Percentiles rank a stretch among this genome's conserved stretches.
phyloP scores from a whole-genome alignment of 2,888 invertebrate species.

The Hydrotaea cyrtoneurina region DNA sequence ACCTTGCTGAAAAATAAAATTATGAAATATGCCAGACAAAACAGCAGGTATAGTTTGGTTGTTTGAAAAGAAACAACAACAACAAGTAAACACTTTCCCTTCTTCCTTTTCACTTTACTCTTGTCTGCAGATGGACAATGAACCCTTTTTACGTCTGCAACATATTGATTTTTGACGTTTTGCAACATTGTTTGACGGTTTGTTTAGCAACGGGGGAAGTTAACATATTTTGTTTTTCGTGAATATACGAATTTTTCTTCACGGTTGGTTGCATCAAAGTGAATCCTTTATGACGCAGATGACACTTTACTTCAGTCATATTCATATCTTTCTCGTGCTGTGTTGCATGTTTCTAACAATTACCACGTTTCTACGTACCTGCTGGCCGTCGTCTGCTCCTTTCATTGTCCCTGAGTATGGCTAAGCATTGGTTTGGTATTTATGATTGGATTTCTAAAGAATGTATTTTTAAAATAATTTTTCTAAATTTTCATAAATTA shows the following conservation, averaged over 20 bases:
- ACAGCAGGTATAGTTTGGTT: slow-evolving; percentile 3
- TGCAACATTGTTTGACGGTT: background rate
- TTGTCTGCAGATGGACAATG: slow-evolving; percentile 6
- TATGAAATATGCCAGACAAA: slow-evolving; percentile 5
- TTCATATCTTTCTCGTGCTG: slow-evolving; percentile 46
- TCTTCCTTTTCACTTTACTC: background rate
- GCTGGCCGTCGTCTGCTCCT: background rate
- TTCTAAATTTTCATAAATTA: slow-evolving; percentile 16
- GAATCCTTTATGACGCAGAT: slow-evolving; percentile 45
- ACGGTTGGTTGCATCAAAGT: slow-evolving; percentile 33
- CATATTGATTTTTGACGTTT: slow-evolving; percentile 16
- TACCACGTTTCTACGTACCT: background rate
- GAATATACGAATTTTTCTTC: slow-evolving; percentile 37
- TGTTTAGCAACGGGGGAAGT: background rate
- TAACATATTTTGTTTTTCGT: slow-evolving; percentile 30
- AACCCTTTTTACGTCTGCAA: slow-evolving; percentile 49
- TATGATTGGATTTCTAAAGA: too few relatives aligned
- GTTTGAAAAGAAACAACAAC: too few relatives aligned
- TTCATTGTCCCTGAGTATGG: background rate
- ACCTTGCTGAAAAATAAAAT: slow-evolving; percentile 52
- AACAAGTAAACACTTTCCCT: slow-evolving; percentile 58
- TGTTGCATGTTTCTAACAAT: slow-evolving; percentile 17
- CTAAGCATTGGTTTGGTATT: background rate
- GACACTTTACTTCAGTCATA: background rate
- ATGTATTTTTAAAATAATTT: too few relatives aligned